Evolutionary conservation across 2,797 vertebrate genomes (phyloP).

Genomic region (Eptatretus atami): DNA sequence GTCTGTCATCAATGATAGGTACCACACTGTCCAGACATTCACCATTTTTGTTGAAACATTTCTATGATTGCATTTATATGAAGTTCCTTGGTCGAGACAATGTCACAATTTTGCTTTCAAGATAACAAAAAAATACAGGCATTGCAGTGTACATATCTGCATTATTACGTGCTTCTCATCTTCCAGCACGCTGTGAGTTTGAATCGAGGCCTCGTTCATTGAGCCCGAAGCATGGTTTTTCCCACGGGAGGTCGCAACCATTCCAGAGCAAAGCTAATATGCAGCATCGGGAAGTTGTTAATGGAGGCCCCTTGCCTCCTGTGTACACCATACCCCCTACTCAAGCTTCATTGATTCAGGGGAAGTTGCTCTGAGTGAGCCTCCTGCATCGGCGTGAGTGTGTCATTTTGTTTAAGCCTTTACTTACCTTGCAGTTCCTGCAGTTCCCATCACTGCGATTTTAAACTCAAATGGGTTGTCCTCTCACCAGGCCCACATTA

Average conservation of each 20-base stretch:
- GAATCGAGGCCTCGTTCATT: conserved; percentile 35
- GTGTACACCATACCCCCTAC: conserved; percentile 22
- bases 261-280: conserved; percentile 28
- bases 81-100: no score
- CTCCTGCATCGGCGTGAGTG: conserved; percentile 14
- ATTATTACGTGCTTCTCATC: no score
- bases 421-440: conserved; percentile 8
- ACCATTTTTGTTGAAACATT: no score
- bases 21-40: conserved; percentile 8
- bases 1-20: conserved; percentile 43
- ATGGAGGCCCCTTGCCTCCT: conserved; percentile 26
- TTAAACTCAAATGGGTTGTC: no score
- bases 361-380: conserved; percentile 35
- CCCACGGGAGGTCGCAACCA: conserved; percentile 29
- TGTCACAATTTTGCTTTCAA: no score
- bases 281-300: conserved; percentile 47
- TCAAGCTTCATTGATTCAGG: conserved; percentile 49
- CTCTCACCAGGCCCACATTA: no score
- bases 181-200: conserved; percentile 32
- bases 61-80: no score
- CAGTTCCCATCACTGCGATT: conserved; percentile 3
- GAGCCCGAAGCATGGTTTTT: conserved; percentile 38
- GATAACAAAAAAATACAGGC: no score
- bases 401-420: conserved; percentile 5
- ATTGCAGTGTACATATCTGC: no score